Percentiles rank a stretch among this genome's conserved stretches.
These are phyloP conservation scores for Eolophus roseicapilla DNA, from an alignment of 2,113 vertebrate species.

Conservation along the genomic window DNA sequence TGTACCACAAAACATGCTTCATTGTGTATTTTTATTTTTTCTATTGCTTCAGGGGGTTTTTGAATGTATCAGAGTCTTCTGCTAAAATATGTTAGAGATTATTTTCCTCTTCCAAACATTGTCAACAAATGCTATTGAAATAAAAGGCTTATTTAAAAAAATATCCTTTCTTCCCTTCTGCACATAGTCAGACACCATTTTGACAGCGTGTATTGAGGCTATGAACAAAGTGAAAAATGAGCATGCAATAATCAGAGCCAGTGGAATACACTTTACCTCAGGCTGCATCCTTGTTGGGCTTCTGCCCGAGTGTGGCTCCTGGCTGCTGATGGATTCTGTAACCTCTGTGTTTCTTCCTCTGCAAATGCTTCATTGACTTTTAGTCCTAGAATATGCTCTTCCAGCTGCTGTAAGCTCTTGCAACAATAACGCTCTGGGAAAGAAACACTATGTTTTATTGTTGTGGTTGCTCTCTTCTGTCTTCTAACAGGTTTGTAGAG, in stretches of 20 bases:
- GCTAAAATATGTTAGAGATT: neutral
- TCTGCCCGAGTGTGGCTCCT: neutral
- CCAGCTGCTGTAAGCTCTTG: neutral
- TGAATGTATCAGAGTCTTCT: neutral
- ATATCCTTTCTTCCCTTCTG: neutral
- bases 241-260: neutral
- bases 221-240: neutral
- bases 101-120: neutral
- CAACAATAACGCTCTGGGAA: neutral
- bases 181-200: neutral
- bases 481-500: neutral
- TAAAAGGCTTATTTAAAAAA: neutral
- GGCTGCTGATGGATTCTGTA: neutral
- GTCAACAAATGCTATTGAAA: neutral
- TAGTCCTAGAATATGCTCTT: neutral
- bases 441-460: neutral
- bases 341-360: neutral
- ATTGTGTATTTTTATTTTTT: neutral
- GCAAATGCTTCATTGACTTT: neutral
- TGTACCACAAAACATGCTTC: neutral
- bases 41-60: neutral
- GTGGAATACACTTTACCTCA: neutral
- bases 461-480: neutral
- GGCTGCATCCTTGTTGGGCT: neutral
- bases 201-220: neutral